phyloP scores from a whole-genome alignment of 2,113 vertebrate species.

The Gallinago media region DNA sequence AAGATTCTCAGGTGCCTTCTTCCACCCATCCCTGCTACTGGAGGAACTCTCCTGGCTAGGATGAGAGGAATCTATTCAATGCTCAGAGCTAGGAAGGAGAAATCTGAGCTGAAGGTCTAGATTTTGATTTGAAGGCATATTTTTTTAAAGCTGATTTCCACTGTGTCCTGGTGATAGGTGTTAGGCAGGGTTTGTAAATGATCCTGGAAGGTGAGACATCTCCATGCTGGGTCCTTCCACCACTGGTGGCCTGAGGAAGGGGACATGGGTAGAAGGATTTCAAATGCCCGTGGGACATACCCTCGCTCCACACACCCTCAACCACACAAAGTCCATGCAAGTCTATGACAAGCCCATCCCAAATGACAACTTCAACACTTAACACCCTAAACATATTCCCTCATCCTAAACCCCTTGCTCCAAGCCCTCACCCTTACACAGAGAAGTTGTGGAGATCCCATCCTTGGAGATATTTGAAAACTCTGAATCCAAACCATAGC shows the following conservation, averaged over 20 bases:
- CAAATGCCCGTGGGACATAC: not conserved
- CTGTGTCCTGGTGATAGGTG: not conserved
- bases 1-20: not conserved
- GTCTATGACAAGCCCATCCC: not conserved
- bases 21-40: not conserved
- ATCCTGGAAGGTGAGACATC: not conserved
- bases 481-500: not conserved
- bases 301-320: not conserved
- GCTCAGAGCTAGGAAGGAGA: not conserved
- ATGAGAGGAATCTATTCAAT: not conserved
- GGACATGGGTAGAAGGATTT: not conserved
- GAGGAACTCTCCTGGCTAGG: not conserved
- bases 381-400: not conserved
- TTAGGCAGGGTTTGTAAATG: not conserved
- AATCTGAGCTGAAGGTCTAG: not conserved
- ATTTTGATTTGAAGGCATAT: not conserved
- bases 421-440: not conserved
- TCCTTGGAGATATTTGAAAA: not conserved
- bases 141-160: not conserved
- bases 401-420: not conserved
- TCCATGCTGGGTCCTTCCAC: no score
- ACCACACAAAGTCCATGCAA: not conserved
- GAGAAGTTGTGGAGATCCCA: not conserved
- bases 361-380: not conserved
- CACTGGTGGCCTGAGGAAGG: not conserved